phyloP scores from a whole-genome alignment of 53 echinoderm and acorn worm genomes.

The Echinometra lucunter region DNA sequence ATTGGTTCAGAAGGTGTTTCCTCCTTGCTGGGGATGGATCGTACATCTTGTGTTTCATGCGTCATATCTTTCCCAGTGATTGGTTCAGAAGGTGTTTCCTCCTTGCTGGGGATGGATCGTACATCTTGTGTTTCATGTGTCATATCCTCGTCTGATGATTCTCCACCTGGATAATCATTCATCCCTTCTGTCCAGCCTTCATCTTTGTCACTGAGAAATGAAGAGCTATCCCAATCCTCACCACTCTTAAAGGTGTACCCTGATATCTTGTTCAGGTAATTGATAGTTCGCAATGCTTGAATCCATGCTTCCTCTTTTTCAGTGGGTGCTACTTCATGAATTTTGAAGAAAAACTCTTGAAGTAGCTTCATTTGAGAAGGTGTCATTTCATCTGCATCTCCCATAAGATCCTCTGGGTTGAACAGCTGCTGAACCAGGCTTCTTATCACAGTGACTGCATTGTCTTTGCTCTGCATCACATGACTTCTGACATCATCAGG shows the following conservation, averaged over 20 bases:
- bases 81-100: not conserved
- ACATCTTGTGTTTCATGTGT: not conserved
- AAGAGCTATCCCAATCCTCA: constrained; percentile 7
- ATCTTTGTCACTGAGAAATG: constrained; percentile 6
- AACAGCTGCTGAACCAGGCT: constrained; percentile 40
- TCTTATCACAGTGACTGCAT: constrained; percentile 51
- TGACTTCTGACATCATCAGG: constrained; percentile 11
- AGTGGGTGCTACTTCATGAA: constrained; percentile 3
- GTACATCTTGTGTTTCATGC: not conserved
- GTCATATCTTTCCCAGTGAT: no score
- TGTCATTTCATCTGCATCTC: constrained; percentile 61
- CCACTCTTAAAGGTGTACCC: constrained; percentile 34
- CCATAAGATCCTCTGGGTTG: constrained; percentile 59
- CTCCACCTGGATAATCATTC: constrained; percentile 26
- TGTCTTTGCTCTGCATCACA: not conserved
- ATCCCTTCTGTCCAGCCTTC: constrained; percentile 24
- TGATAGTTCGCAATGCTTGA: constrained; percentile 51
- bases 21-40: not conserved
- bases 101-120: not conserved
- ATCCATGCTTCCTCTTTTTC: constrained; percentile 53
- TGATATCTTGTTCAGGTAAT: constrained; percentile 57
- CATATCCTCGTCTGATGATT: constrained; percentile 36
- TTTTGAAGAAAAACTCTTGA: constrained; percentile 31
- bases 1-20: not conserved
- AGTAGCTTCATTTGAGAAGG: constrained; percentile 58